A percentile compares a stretch with the other conserved stretches of the same genome.
Evolutionary conservation across 2,888 invertebrate genomes (phyloP).

Genomic region (Trachelus tabidus): DNA sequence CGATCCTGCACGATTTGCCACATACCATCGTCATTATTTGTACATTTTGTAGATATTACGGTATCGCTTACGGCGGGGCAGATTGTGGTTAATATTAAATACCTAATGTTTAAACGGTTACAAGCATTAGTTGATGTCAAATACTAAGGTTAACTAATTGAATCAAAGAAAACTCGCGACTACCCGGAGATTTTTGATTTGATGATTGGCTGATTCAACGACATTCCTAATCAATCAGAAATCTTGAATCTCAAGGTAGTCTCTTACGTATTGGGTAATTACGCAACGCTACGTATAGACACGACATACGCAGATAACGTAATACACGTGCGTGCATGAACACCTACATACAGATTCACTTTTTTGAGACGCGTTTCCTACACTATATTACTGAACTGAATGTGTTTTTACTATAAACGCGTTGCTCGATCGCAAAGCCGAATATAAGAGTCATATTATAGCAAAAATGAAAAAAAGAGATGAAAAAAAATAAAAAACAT

Average conservation of each 20-base stretch:
- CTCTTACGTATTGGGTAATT: not conserved
- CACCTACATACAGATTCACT: not conserved
- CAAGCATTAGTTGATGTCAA: constrained; percentile 13
- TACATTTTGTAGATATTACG: constrained; percentile 50
- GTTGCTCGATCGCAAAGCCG: constrained; percentile 9
- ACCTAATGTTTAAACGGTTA: constrained; percentile 15
- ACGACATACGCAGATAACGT: not conserved
- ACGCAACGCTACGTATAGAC: not conserved
- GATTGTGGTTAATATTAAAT: constrained; percentile 18
- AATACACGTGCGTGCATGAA: not conserved
- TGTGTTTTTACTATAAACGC: not conserved
- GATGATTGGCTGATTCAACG: not conserved
- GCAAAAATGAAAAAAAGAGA: not conserved
- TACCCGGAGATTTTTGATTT: not conserved
- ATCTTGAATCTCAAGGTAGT: not conserved
- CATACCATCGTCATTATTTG: constrained; percentile 37
- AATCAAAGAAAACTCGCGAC: not conserved
- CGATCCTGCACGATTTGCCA: not conserved
- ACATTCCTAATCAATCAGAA: not conserved
- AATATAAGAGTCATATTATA: not conserved
- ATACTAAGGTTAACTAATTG: not conserved
- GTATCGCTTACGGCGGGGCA: constrained; percentile 18
- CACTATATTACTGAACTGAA: not conserved
- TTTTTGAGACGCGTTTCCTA: not conserved
- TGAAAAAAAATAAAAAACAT: not conserved